Conservation (phyloP, 2,113 vertebrate genomes). For the Dasyprocta punctata region DNA sequence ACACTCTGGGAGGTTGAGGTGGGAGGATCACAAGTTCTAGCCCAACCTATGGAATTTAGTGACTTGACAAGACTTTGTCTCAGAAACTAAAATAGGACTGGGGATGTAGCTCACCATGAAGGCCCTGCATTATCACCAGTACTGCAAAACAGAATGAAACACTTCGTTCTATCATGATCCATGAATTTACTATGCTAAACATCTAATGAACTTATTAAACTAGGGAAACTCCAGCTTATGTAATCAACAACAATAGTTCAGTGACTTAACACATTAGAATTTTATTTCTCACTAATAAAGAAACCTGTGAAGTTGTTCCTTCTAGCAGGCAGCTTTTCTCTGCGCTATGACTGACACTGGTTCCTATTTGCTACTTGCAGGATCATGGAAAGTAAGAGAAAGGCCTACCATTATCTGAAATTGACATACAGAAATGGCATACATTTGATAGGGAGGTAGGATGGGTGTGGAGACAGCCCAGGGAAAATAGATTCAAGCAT, state of each 20-base stretch:
- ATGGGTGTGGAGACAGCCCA: no score
- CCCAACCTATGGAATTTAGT: not conserved
- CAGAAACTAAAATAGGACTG: not conserved
- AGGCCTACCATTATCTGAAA: not conserved
- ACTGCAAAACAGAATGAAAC: not conserved
- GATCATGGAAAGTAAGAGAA: not conserved
- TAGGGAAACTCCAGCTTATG: not conserved
- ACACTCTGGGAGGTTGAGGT: not conserved
- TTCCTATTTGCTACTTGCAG: not conserved
- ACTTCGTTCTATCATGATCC: not conserved
- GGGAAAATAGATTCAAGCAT: not conserved
- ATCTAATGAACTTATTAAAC: not conserved
- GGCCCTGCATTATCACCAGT: not conserved
- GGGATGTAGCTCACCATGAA: not conserved
- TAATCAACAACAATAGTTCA: not conserved
- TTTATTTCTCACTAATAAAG: not conserved
- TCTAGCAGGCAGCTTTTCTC: not conserved
- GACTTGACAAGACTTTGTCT: not conserved
- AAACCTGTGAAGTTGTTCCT: not conserved
- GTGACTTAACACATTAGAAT: not conserved
- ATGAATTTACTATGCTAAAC: not conserved
- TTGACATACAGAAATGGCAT: not conserved
- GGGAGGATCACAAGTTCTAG: not conserved
- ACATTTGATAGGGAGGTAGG: not conserved
- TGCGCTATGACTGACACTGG: not conserved